A percentile compares a stretch with the other conserved stretches of the same genome.
These are phyloP conservation scores for Melanotaenia maccullochi DNA, from an alignment of 2,797 vertebrate genomes.

Conservation along the genomic window DNA sequence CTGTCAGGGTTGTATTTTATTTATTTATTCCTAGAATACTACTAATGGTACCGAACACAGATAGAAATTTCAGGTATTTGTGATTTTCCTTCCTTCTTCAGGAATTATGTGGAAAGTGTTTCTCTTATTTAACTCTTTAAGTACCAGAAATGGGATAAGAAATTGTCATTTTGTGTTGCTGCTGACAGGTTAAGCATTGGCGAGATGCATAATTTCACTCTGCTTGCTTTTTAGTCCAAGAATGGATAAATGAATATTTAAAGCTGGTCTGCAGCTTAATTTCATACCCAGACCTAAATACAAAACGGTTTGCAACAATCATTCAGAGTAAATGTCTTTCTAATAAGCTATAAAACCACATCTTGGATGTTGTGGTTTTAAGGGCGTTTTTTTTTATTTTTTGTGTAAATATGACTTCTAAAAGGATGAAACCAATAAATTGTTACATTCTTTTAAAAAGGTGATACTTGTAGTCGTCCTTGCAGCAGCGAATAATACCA, in stretches of 20 bases:
- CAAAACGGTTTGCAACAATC: conserved; percentile 7
- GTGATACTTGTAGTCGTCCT: conserved; percentile 61
- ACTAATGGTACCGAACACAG: conserved; percentile 22
- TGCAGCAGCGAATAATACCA: conserved; percentile 55
- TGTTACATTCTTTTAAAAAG: conserved; percentile 57
- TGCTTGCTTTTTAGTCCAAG: neutral
- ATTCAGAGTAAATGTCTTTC: conserved; percentile 29
- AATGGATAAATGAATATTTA: conserved; percentile 14
- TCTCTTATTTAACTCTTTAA: neutral
- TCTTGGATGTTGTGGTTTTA: conserved; percentile 58
- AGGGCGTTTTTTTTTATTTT: conserved; percentile 43
- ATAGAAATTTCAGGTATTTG: neutral
- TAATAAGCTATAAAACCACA: conserved; percentile 41
- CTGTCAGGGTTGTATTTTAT: conserved; percentile 26
- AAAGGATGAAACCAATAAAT: conserved; percentile 39
- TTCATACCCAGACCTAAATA: neutral
- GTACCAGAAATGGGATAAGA: too few species aligned
- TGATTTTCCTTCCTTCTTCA: neutral
- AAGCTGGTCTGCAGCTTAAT: conserved; percentile 6
- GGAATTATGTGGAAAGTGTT: neutral
- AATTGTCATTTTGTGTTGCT: too few species aligned
- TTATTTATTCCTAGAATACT: neutral
- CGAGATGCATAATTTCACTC: conserved; percentile 15
- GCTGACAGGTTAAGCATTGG: neutral
- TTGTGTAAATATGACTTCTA: conserved; percentile 38